Percentiles rank a stretch among this genome's conserved stretches.
phyloP scores from a whole-genome alignment of 2,797 vertebrate genomes.

The Tangara arthus region DNA sequence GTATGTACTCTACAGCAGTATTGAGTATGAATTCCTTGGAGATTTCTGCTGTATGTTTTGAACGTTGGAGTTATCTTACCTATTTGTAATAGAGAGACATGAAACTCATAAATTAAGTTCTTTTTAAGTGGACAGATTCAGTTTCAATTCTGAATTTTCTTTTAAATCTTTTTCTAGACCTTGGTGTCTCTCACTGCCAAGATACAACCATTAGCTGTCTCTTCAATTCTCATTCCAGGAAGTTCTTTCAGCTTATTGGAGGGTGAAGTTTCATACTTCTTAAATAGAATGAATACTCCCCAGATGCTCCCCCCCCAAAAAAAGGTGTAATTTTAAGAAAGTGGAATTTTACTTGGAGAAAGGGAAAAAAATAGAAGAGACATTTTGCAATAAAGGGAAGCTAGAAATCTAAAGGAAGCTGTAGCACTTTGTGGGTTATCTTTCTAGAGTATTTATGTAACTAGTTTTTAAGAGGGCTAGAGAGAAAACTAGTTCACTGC shows the following conservation, averaged over 20 bases:
- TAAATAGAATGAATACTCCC: not conserved
- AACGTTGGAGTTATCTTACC: not conserved
- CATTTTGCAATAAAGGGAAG: not conserved
- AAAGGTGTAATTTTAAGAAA: not conserved
- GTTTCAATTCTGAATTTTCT: not conserved
- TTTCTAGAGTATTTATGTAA: not conserved
- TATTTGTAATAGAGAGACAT: not conserved
- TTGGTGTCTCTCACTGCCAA: not conserved
- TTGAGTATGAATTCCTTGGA: not conserved
- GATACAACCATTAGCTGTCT: not conserved
- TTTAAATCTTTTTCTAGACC: not conserved
- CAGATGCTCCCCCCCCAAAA: fast-evolving
- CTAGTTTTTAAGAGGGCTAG: not conserved
- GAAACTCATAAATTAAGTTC: not conserved
- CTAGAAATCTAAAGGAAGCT: not conserved
- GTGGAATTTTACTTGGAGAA: not conserved
- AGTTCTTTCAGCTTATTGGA: not conserved
- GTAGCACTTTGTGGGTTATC: not conserved
- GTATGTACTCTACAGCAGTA: not conserved
- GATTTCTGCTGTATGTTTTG: not conserved
- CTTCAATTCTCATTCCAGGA: not conserved
- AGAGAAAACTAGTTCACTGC: not conserved
- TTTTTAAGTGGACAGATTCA: not conserved
- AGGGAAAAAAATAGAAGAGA: not conserved
- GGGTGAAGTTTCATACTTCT: not conserved